Percentiles rank a stretch among this genome's conserved stretches.
Conservation (phyloP, 2,797 vertebrate genomes). For the Gorsachius magnificus region DNA sequence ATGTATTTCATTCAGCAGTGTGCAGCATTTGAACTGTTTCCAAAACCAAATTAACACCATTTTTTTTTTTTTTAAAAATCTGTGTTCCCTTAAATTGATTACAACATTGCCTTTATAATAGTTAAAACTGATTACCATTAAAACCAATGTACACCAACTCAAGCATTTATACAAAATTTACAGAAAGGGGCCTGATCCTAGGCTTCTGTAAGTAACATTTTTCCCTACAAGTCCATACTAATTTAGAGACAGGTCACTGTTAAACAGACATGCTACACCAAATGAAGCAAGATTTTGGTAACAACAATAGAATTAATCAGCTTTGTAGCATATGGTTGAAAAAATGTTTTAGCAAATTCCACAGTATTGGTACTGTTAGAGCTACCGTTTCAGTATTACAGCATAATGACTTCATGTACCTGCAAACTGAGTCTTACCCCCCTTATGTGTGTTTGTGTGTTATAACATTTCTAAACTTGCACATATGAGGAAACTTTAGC, state of each 20-base stretch:
- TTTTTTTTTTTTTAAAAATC: neutral
- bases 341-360: neutral
- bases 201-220: neutral
- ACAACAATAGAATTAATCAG: neutral
- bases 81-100: neutral
- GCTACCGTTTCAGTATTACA: neutral
- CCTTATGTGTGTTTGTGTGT: neutral
- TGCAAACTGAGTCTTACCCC: neutral
- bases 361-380: neutral
- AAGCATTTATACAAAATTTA: neutral
- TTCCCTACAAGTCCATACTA: neutral
- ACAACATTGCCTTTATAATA: neutral
- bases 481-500: neutral
- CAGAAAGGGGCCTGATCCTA: neutral
- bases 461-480: neutral
- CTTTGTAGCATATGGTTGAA: neutral
- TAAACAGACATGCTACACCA: neutral
- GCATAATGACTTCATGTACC: neutral
- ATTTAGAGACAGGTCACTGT: neutral
- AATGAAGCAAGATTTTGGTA: neutral
- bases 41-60: neutral
- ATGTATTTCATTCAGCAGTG: neutral
- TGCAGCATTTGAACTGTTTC: neutral
- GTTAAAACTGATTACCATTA: neutral
- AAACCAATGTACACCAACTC: neutral